These are phyloP conservation scores for Poeciliopsis infans DNA, from an alignment of 2,797 vertebrate genomes.

Conservation along the genomic window DNA sequence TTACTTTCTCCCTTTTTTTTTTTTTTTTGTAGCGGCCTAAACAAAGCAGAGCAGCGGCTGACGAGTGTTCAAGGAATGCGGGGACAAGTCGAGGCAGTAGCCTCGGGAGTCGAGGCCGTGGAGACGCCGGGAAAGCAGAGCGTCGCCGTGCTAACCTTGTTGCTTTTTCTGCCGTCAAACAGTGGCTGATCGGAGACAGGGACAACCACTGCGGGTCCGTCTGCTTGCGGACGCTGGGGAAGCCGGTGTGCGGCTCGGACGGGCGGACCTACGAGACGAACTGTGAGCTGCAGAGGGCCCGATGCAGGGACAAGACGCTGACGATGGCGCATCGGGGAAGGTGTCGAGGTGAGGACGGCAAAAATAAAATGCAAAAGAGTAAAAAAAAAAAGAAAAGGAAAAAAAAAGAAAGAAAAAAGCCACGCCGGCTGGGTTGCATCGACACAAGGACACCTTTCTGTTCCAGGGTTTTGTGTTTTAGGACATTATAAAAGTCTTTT, in stretches of 20 bases:
- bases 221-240: slow-evolving; percentile 88
- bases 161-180: slow-evolving; percentile 28
- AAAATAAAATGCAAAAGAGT: no score
- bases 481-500: not conserved
- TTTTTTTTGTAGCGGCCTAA: slow-evolving; percentile 18
- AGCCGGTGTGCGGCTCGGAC: slow-evolving; percentile 93
- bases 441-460: not conserved
- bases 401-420: no score
- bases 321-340: slow-evolving; percentile 87
- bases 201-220: slow-evolving; percentile 89
- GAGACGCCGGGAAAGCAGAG: not conserved
- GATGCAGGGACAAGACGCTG: slow-evolving; percentile 89
- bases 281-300: slow-evolving; percentile 96
- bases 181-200: slow-evolving; percentile 97
- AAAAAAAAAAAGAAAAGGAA: no score
- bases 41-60: slow-evolving; percentile 37
- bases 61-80: slow-evolving; percentile 29
- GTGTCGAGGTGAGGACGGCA: slow-evolving; percentile 88
- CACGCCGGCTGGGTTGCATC: no score
- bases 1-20: not conserved
- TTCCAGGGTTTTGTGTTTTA: not conserved
- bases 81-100: slow-evolving; percentile 44
- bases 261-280: slow-evolving; percentile 91
- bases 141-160: slow-evolving; percentile 5
- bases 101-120: slow-evolving; percentile 25